A percentile compares a stretch with the other conserved stretches of the same genome.
These are phyloP conservation scores for Podarcis lilfordi DNA, from an alignment of 2,797 vertebrate genomes.

Conservation along the genomic window DNA sequence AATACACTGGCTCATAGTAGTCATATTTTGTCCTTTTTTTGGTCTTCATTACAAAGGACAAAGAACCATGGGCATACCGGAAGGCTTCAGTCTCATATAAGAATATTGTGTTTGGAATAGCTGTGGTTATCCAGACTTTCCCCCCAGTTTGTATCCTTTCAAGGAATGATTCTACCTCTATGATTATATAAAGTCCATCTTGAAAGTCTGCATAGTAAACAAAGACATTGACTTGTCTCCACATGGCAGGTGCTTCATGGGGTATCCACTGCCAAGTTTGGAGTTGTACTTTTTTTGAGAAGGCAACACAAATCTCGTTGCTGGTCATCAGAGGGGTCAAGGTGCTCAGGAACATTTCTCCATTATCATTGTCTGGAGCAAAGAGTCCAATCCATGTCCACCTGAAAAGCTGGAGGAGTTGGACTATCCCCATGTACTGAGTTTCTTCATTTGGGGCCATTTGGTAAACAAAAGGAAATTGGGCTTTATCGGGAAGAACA, in stretches of 20 bases:
- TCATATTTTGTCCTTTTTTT: not conserved
- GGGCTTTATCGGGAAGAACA: not conserved
- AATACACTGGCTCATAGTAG: too few species aligned
- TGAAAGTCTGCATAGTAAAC: not conserved
- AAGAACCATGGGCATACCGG: not conserved
- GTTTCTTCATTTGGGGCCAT: not conserved
- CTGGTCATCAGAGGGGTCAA: not conserved
- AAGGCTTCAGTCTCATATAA: not conserved
- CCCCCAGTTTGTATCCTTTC: not conserved
- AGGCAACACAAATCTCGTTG: not conserved
- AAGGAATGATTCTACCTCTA: not conserved
- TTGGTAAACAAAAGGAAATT: not conserved
- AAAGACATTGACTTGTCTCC: not conserved
- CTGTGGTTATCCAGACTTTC: not conserved
- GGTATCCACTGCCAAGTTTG: too few species aligned
- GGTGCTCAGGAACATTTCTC: not conserved
- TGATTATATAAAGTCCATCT: too few species aligned
- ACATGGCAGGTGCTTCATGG: too few species aligned
- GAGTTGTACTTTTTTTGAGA: not conserved
- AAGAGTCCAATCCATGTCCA: slow-evolving; percentile 23
- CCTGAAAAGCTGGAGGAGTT: slow-evolving; percentile 12
- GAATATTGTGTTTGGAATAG: not conserved
- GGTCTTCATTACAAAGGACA: not conserved
- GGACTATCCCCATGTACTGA: slow-evolving; percentile 3
- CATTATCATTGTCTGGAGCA: not conserved